These are phyloP conservation scores for Phrynosoma platyrhinos DNA, from an alignment of 2,113 vertebrate genomes.

Conservation along the genomic window DNA sequence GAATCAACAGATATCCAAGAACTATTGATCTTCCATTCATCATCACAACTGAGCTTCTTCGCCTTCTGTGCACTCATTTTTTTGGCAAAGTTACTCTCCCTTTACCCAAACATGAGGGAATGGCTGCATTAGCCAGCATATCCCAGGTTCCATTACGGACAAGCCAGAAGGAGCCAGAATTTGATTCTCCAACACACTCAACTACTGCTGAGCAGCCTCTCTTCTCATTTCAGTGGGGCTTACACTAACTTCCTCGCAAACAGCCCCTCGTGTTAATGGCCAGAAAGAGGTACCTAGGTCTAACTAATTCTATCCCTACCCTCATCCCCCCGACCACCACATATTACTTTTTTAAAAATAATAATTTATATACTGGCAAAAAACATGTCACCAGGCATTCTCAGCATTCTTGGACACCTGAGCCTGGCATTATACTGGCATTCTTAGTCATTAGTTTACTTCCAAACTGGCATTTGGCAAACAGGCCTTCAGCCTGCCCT, in stretches of 20 bases:
- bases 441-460: not conserved
- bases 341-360: not conserved
- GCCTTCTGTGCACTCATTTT: too few relatives aligned
- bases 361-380: not conserved
- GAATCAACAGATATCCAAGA: too few relatives aligned
- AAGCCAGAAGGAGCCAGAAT: not conserved
- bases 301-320: not conserved
- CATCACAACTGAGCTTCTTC: too few relatives aligned
- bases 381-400: not conserved
- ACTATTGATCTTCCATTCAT: too few relatives aligned
- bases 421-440: not conserved
- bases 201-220: not conserved
- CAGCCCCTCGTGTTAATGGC: not conserved
- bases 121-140: not conserved
- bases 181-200: too few relatives aligned
- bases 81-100: too few relatives aligned
- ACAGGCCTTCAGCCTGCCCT: not conserved
- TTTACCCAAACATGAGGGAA: not conserved
- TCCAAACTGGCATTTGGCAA: not conserved
- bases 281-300: not conserved
- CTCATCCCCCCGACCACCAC: too few relatives aligned
- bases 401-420: not conserved
- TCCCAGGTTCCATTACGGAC: too few relatives aligned
- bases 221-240: not conserved
- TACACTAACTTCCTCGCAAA: not conserved